Conservation (phyloP, 2,797 vertebrate genomes). For the Leuciscus waleckii region DNA sequence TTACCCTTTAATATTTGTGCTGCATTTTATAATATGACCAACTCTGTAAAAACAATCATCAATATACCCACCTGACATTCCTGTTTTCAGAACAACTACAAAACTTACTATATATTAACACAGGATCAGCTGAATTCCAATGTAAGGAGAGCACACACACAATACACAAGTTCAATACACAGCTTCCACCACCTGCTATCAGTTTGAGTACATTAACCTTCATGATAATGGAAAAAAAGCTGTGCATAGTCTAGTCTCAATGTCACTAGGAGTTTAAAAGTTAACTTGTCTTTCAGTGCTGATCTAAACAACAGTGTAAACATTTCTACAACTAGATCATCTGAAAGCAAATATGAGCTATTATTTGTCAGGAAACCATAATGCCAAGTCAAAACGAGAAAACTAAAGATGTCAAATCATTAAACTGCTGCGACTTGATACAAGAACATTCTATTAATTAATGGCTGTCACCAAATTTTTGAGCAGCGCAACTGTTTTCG, state of each 20-base stretch:
- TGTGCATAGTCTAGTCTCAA: not conserved
- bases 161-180: no score
- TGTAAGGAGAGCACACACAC: no score
- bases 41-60: no score
- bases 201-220: slow-evolving; percentile 15
- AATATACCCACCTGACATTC: no score
- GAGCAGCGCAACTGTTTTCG: no score
- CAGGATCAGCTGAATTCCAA: no score
- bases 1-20: no score
- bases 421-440: not conserved
- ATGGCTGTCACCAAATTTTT: not conserved
- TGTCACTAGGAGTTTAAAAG: slow-evolving; percentile 8
- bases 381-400: slow-evolving; percentile 4
- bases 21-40: no score
- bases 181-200: not conserved
- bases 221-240: not conserved
- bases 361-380: slow-evolving; percentile 36
- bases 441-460: not conserved
- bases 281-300: slow-evolving; percentile 13
- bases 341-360: slow-evolving; percentile 45
- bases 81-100: no score
- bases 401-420: not conserved
- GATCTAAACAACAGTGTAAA: slow-evolving; percentile 46
- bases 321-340: slow-evolving; percentile 34
- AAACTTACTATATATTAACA: no score